phyloP scores from a whole-genome alignment of 2,797 vertebrate genomes.

The Arnoldichthys spilopterus region DNA sequence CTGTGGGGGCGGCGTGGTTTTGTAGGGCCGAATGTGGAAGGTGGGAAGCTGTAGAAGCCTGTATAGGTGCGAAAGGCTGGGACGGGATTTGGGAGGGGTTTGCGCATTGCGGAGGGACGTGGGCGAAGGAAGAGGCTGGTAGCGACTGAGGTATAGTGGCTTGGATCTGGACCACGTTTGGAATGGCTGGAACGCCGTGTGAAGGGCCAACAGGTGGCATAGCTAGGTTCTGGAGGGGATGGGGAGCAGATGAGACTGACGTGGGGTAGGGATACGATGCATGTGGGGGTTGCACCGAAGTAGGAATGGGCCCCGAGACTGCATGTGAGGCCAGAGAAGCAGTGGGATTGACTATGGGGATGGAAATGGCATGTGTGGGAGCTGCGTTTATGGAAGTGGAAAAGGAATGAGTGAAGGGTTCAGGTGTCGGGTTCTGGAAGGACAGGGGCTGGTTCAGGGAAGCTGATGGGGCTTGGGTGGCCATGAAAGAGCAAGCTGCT shows the following conservation, averaged over 20 bases:
- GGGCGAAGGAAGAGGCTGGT: conserved; percentile 48
- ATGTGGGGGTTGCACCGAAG: conserved; percentile 49
- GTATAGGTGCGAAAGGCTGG: conserved; percentile 48
- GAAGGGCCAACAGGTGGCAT: conserved; percentile 56
- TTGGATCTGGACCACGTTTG: conserved; percentile 67
- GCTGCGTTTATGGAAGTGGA: conserved; percentile 38
- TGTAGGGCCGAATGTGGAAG: conserved; percentile 59
- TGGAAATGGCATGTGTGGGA: conserved; percentile 34
- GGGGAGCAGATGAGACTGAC: conserved; percentile 47
- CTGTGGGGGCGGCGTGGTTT: conserved; percentile 33
- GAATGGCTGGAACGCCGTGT: conserved; percentile 65
- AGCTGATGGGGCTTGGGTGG: conserved; percentile 12
- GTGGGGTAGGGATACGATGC: conserved; percentile 64
- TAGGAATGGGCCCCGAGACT: conserved; percentile 32
- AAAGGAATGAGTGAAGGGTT: conserved; percentile 31
- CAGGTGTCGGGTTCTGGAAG: conserved; percentile 34
- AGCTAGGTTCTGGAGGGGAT: conserved; percentile 68
- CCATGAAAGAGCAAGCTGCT: conserved; percentile 32
- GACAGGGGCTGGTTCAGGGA: conserved; percentile 28
- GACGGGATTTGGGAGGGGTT: conserved; percentile 57
- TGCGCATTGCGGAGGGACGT: conserved; percentile 61
- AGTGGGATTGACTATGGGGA: conserved; percentile 25
- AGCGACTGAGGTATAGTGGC: conserved; percentile 63
- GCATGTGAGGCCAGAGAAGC: conserved; percentile 33
- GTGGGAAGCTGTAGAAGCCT: conserved; percentile 46